These are phyloP conservation scores for Triplophysa yarkandensis DNA, from an alignment of 2,797 vertebrate species.

Conservation along the genomic window DNA sequence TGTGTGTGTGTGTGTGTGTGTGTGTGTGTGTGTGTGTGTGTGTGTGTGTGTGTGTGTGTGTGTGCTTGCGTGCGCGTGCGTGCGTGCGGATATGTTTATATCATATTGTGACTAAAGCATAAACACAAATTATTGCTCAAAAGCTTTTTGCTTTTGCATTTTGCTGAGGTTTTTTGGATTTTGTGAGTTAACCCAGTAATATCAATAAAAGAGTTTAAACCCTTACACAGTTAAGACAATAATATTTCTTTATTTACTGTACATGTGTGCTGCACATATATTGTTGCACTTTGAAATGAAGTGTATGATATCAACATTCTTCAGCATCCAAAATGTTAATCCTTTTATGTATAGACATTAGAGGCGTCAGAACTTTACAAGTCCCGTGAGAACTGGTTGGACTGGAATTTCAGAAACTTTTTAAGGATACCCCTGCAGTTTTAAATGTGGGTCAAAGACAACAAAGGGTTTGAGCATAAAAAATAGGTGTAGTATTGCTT, in stretches of 20 bases:
- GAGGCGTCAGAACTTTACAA: background rate
- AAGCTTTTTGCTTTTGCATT: background rate
- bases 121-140: background rate
- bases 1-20: conserved; percentile 5
- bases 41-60: background rate
- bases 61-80: background rate
- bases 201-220: too few species aligned
- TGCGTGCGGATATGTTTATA: background rate
- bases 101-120: conserved; percentile 13
- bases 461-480: too few species aligned
- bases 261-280: background rate
- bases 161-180: background rate
- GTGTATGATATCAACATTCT: background rate
- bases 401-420: background rate
- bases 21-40: background rate
- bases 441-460: too few species aligned
- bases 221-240: too few species aligned
- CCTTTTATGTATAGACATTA: background rate
- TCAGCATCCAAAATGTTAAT: background rate
- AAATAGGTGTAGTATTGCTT: too few species aligned
- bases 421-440: too few species aligned
- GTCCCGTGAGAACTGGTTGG: background rate
- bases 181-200: too few species aligned
- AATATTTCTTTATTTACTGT: too few species aligned
- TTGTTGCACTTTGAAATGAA: background rate